Base-by-base conservation (phyloP, 2,113 vertebrate species). In the Trichechus manatus region DNA sequence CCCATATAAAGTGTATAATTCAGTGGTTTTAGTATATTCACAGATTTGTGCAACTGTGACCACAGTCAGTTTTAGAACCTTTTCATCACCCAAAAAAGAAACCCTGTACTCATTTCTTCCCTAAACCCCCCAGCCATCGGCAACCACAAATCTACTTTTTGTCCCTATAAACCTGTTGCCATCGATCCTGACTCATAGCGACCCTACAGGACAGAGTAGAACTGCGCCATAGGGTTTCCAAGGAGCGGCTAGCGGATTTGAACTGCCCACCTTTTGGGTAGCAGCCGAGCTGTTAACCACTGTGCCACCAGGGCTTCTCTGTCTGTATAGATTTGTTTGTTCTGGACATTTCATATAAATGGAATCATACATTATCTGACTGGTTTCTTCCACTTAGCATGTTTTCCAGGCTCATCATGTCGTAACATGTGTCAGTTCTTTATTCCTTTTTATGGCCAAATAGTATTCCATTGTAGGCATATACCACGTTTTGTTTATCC, bases 401-500 rank as follows among this genome's bases (percentile, higher is more conserved):
- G 50, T 36, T 81, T 44, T 75, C 19, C 25, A 13, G 75, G 36
- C 33, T 36, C 23, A 1, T 59, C 17, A 0, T 1, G 27, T 13
- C 1, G 15, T 13, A 23, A 2, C 4, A 0, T 4, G n/a, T 13
- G 0, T 44, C n/a, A 44, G 0, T 9, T 14, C n/a, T 42, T 87
- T 23, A 4, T 61, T n/a, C 23, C 82, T 70, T 31, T 66, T 27
- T 11, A 7, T 22, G n/a, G 63, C 9, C 44, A 22, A 77, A 13
- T 20, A 14, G 17, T 23, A 1, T 20, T 50, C 77, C 9, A 1
- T 42, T 29, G 17, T 66, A 25, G 61, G 63, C 19, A 0, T 36
- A 27, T 23, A 5, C 29, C 31, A 1, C 3, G 5, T 56, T 56
- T 25, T 25, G 36, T 66, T 47, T 39, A 9, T n/a, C 27, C 39